These are phyloP conservation scores for Caenorhabditis becei DNA, from an alignment of 2,888 invertebrate species.

Conservation along the genomic window DNA sequence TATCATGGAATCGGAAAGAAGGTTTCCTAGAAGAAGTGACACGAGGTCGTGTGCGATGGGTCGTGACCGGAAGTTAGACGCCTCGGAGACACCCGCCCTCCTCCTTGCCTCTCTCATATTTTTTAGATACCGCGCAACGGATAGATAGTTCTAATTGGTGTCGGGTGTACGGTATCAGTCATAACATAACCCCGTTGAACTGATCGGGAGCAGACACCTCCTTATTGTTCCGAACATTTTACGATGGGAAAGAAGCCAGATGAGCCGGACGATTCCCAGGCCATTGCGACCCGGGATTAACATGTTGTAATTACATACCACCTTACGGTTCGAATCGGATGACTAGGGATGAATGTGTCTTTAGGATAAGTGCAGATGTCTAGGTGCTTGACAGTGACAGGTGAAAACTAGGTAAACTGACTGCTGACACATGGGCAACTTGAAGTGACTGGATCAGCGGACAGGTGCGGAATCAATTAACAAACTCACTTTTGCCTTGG, in stretches of 20 bases:
- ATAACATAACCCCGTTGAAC: slow-evolving; percentile 7
- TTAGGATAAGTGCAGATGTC: slow-evolving; percentile 38
- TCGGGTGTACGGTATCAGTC: slow-evolving; percentile 49
- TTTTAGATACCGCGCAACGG: slow-evolving; percentile 29
- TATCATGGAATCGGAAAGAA: slow-evolving; percentile 47
- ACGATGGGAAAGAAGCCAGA: slow-evolving; percentile 37
- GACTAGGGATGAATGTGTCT: slow-evolving; percentile 6
- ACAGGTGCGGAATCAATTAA: background rate
- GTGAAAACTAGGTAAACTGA: slow-evolving; percentile 20
- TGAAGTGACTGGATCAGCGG: background rate
- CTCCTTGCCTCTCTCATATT: background rate
- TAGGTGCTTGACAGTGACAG: slow-evolving; percentile 15
- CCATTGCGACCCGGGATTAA: slow-evolving; percentile 38
- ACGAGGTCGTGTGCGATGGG: slow-evolving; percentile 63
- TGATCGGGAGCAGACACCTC: background rate
- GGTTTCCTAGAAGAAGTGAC: slow-evolving; percentile 52
- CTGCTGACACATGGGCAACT: slow-evolving; percentile 13
- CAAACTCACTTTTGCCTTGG: slow-evolving; percentile 62
- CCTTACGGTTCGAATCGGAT: slow-evolving; percentile 25
- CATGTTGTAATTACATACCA: slow-evolving; percentile 53
- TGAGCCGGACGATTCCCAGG: slow-evolving; percentile 27
- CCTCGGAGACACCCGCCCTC: slow-evolving; percentile 51
- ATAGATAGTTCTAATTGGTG: slow-evolving; percentile 53
- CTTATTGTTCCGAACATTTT: slow-evolving; percentile 37
- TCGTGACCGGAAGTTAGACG: slow-evolving; percentile 68